Evolutionary conservation across 92 coral and sea anemone species (phyloP).

Genomic region (Epizoanthus stellaris): DNA sequence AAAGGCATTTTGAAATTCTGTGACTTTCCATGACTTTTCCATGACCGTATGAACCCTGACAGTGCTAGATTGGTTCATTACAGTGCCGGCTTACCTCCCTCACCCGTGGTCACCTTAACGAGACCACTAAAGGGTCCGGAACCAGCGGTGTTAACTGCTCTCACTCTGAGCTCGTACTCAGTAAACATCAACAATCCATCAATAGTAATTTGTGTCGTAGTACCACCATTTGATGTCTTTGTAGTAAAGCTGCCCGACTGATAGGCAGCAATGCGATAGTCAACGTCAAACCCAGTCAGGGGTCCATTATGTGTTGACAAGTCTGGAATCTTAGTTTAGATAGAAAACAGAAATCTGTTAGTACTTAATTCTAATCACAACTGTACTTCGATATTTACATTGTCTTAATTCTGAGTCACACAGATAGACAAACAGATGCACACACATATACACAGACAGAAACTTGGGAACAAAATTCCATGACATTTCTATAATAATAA

Average conservation of each 20-base stretch:
- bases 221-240: constrained; percentile 61
- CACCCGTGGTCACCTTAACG: constrained; percentile 77
- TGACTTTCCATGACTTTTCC: too few relatives aligned
- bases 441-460: not conserved
- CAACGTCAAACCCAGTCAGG: constrained; percentile 81
- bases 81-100: constrained; percentile 84
- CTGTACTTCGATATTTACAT: too few relatives aligned
- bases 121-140: constrained; percentile 77
- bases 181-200: constrained; percentile 83
- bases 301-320: constrained; percentile 85
- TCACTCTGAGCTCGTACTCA: constrained; percentile 86
- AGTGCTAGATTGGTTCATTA: not conserved
- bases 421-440: not conserved
- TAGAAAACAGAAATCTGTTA: not conserved
- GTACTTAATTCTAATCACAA: not conserved
- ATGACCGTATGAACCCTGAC: not conserved
- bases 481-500: too few relatives aligned
- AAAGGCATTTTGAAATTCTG: too few relatives aligned
- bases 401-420: too few relatives aligned
- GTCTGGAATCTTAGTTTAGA: constrained; percentile 69
- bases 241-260: constrained; percentile 63
- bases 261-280: constrained; percentile 80
- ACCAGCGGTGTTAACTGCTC: constrained; percentile 88
- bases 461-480: not conserved
- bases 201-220: constrained; percentile 70